phyloP scores from a whole-genome alignment of 2,113 vertebrate species.

The Dolichotis patagonum region DNA sequence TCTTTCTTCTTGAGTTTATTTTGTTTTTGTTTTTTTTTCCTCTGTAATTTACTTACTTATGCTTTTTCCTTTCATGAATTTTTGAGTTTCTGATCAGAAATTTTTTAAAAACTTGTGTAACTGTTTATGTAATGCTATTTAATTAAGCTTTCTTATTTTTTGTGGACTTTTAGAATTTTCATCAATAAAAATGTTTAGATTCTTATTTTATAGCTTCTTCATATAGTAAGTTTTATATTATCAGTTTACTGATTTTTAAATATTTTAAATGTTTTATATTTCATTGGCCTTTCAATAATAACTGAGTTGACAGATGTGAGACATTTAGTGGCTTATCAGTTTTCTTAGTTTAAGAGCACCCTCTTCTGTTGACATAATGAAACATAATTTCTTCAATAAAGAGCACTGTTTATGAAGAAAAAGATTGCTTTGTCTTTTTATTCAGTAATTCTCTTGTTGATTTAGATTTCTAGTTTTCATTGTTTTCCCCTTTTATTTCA shows the following conservation, averaged over 20 bases:
- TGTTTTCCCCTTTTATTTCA: not conserved
- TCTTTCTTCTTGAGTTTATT: not conserved
- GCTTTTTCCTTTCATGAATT: not conserved
- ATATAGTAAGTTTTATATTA: not conserved
- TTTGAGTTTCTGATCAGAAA: not conserved
- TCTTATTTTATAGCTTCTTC: not conserved
- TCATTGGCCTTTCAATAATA: not conserved
- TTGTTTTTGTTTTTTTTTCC: not conserved
- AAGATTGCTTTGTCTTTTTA: not conserved
- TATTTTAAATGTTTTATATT: not conserved
- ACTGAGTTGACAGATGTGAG: not conserved
- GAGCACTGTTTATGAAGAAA: not conserved
- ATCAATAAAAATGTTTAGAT: not conserved
- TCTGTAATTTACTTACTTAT: not conserved
- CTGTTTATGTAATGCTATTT: not conserved
- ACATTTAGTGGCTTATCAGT: not conserved
- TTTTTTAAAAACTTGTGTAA: not conserved
- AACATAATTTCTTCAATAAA: slow-evolving; percentile 53
- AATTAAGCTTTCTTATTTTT: not conserved
- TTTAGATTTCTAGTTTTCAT: slow-evolving; percentile 11
- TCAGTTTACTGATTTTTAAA: not conserved
- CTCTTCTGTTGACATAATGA: slow-evolving; percentile 68
- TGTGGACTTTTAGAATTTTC: not conserved
- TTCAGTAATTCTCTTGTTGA: not conserved
- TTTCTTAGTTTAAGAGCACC: slow-evolving; percentile 67